Evolutionary conservation across 2,888 invertebrate genomes (phyloP), one percentile per base, ranked within the genome.

Genomic region (Globia sparganii): DNA sequence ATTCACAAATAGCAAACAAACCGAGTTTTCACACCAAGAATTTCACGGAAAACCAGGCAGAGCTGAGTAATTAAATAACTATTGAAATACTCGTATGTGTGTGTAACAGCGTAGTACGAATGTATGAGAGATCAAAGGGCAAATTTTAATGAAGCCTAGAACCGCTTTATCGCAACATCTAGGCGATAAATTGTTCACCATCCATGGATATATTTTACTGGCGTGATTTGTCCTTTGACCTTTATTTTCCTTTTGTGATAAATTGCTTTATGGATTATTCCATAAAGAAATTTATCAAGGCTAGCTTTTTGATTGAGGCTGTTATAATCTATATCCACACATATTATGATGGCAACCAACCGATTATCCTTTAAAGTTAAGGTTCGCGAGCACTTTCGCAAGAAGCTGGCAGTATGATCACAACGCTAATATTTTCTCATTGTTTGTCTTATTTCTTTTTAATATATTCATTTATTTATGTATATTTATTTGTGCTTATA

Each of bases 91-190:
- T 56, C 34, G 66, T 53, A 40, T 56, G 65, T 74, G 58, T 65
- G 72, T 77, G 65, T 80, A 68, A 78, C 65, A 80, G 71, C 66
- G 79, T 72, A 72, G 64, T 67, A 69, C 76, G 62, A 75, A 76
- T 84, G 31, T 74, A 76, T 78, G 49, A 64, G 70, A 86, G 90
- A 92, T 92, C 91, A 92, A 93, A 92, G 91, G 81, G 88, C 86
- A 90, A 88, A 90, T 90, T 92, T 91, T 92, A 92, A 93, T 92
- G 92, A 92, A 91, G 86, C 85, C 85, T 87, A 76, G 83, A 83
- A 85, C 73, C 78, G 79, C 79, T 80, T 73, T 85, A 84, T 87
- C 75, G 80, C 72, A 84, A 84, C 77, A 86, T 79, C 82, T 77
- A 72, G 73, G 59, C 69, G 66, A 76, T 70, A 69, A 66, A 77